Evolutionary conservation across 2,797 vertebrate genomes (phyloP).

Genomic region (Telmatherina bonti): DNA sequence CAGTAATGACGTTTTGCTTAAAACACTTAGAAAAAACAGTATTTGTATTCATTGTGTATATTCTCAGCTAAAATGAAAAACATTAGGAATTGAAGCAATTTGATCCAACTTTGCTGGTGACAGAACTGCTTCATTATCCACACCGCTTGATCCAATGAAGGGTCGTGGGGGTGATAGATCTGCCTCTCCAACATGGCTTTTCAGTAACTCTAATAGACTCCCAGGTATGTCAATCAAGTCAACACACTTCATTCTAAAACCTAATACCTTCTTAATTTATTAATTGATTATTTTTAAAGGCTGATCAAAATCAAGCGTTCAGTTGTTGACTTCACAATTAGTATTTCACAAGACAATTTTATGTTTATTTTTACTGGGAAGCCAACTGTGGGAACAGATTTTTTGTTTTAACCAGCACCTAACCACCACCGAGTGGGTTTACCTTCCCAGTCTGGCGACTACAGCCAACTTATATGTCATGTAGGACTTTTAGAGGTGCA

Average conservation of each 20-base stretch:
- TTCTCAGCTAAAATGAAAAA: not conserved
- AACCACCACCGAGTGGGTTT: not conserved
- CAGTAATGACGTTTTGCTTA: not conserved
- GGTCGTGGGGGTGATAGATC: not conserved
- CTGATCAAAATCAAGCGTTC: not conserved
- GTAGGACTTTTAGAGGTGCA: not conserved
- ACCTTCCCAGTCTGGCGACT: not conserved
- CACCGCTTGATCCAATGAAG: too few relatives aligned
- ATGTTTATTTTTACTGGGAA: not conserved
- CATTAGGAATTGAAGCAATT: not conserved
- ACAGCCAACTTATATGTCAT: not conserved
- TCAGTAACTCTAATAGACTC: not conserved
- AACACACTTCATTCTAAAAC: not conserved
- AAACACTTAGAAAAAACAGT: not conserved
- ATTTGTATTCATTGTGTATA: not conserved
- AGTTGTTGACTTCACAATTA: not conserved
- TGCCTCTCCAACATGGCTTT: conserved; percentile 2
- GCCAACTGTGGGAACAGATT: not conserved
- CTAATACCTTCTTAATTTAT: not conserved
- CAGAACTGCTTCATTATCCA: too few relatives aligned
- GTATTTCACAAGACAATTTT: not conserved
- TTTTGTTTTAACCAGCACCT: not conserved
- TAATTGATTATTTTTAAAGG: not conserved
- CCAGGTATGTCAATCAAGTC: not conserved
- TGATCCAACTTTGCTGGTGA: not conserved